Evolutionary conservation across 2,888 invertebrate genomes (phyloP).

Genomic region (Eupeodes latifasciatus): DNA sequence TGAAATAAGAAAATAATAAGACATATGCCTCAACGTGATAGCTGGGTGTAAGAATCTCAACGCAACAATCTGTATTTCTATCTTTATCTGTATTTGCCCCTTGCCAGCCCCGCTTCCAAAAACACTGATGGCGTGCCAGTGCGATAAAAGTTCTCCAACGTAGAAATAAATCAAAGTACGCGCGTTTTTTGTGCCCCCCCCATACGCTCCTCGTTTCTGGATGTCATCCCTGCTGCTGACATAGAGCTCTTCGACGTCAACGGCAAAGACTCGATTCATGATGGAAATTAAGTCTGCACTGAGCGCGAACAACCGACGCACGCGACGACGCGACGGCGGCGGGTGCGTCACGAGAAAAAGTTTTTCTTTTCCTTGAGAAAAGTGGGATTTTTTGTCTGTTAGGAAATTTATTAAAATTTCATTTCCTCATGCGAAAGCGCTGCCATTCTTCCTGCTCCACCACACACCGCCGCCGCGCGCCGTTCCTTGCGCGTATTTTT

Average conservation of each 20-base stretch:
- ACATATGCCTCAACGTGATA: slow-evolving; percentile 67
- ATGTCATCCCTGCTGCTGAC: slow-evolving; percentile 1
- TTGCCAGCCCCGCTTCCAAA: slow-evolving; percentile 18
- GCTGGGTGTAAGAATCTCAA: slow-evolving; percentile 58
- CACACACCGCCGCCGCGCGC: not conserved
- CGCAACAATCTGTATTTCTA: slow-evolving; percentile 63
- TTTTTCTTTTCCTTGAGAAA: slow-evolving; percentile 62
- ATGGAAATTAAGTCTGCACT: slow-evolving; percentile 57
- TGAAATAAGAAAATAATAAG: slow-evolving; percentile 29
- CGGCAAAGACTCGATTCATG: slow-evolving; percentile 50
- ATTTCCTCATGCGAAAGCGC: slow-evolving; percentile 62
- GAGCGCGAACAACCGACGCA: not conserved
- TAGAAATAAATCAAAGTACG: slow-evolving; percentile 70
- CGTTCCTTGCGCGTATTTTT: not conserved
- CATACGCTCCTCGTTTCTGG: not conserved
- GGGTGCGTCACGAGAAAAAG: slow-evolving; percentile 31
- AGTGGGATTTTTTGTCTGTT: slow-evolving; percentile 50
- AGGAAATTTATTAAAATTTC: slow-evolving; percentile 71
- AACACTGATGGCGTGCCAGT: slow-evolving; percentile 55
- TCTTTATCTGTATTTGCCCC: not conserved
- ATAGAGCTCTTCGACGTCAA: slow-evolving; percentile 16
- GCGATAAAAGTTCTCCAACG: slow-evolving; percentile 69
- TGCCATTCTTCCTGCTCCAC: slow-evolving; percentile 12
- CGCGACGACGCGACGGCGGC: not conserved
- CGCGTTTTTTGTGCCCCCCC: slow-evolving; percentile 6